Evolutionary conservation across 2,888 invertebrate genomes (phyloP).

Genomic region (Tyria jacobaeae): DNA sequence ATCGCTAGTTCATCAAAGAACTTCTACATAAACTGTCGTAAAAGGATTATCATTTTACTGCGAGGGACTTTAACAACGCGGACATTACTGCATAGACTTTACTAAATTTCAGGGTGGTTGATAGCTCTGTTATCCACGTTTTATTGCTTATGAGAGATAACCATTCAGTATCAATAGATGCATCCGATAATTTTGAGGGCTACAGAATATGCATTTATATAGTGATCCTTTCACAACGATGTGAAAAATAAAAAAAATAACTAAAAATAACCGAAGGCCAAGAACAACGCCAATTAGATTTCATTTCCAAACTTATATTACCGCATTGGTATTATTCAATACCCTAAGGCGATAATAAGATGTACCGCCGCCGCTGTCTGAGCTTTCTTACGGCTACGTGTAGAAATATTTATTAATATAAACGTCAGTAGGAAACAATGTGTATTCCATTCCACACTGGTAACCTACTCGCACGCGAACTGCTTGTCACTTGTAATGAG

Average conservation of each 20-base stretch:
- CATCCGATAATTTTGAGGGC: too few species aligned
- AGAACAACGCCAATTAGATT: constrained; percentile 38
- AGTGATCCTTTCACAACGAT: too few species aligned
- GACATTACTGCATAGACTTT: constrained; percentile 41
- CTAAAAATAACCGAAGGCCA: constrained; percentile 10
- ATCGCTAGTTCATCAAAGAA: constrained; percentile 31
- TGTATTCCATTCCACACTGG: constrained; percentile 25
- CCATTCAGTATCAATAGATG: constrained; percentile 14
- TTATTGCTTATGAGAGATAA: constrained; percentile 37
- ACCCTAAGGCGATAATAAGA: constrained; percentile 37
- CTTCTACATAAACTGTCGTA: constrained; percentile 41
- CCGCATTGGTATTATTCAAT: constrained; percentile 31
- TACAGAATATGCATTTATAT: too few species aligned
- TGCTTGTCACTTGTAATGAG: constrained; percentile 51
- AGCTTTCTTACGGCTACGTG: constrained; percentile 31
- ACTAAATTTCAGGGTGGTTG: constrained; percentile 30
- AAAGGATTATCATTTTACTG: constrained; percentile 52
- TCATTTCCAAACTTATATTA: constrained; percentile 41
- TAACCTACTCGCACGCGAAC: constrained; percentile 41
- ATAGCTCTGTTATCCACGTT: constrained; percentile 29
- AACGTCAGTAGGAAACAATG: constrained; percentile 35
- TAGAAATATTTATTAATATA: constrained; percentile 48
- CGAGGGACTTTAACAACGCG: constrained; percentile 33
- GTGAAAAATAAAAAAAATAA: too few species aligned
- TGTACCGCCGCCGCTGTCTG: constrained; percentile 32